Percentiles rank a stretch among this genome's conserved stretches.
Evolutionary conservation across 2,888 invertebrate species (phyloP).

Genomic region (Azorinus chamasolen): DNA sequence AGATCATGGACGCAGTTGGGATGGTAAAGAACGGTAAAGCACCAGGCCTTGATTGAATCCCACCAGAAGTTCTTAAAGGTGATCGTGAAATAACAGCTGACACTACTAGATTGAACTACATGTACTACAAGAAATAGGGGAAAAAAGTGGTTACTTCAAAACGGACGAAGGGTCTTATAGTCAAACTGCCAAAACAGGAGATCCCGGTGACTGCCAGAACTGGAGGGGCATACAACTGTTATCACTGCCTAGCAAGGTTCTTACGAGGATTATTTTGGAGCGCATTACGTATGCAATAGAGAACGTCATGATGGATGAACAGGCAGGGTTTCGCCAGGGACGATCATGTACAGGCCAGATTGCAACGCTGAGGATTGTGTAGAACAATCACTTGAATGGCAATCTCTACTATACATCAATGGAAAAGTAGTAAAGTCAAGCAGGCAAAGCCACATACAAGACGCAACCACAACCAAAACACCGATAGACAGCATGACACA

Average conservation of each 20-base stretch:
- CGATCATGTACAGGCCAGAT: background rate
- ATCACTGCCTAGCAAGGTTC: too few relatives aligned
- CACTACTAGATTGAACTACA: background rate
- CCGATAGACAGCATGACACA: too few relatives aligned
- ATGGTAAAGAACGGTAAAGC: background rate
- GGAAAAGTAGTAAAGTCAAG: too few relatives aligned
- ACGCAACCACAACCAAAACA: too few relatives aligned
- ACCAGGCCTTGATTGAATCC: slow-evolving; percentile 3
- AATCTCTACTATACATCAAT: background rate
- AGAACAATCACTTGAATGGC: slow-evolving; percentile 10
- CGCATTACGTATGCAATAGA: too few relatives aligned
- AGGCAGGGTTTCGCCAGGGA: too few relatives aligned
- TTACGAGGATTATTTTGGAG: too few relatives aligned
- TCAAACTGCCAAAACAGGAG: slow-evolving; percentile 30
- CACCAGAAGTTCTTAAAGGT: too few relatives aligned
- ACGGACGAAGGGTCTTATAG: slow-evolving; percentile 6
- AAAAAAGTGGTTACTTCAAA: background rate
- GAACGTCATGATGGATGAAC: too few relatives aligned
- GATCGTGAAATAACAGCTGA: background rate
- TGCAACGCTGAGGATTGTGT: background rate
- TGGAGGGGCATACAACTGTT: background rate
- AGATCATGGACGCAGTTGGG: slow-evolving; percentile 13
- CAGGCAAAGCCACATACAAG: too few relatives aligned
- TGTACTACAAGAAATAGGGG: too few relatives aligned
- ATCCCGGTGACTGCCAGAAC: too few relatives aligned